A percentile compares a stretch with the other conserved stretches of the same genome.
Conservation (phyloP, 2,113 vertebrate species). For the Petrocephalus zakoni region DNA sequence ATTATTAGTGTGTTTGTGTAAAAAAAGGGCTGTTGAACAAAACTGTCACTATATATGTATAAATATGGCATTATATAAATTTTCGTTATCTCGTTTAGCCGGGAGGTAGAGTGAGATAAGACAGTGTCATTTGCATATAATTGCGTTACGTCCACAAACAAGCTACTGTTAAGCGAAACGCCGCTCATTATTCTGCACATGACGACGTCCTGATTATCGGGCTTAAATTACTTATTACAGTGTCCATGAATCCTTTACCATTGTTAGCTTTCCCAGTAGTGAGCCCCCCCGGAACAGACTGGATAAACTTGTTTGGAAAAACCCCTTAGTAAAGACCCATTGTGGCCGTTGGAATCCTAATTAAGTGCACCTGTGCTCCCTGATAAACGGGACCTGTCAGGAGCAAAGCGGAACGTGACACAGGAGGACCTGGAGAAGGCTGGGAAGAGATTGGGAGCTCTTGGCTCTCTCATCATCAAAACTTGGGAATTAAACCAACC, state of each 20-base stretch:
- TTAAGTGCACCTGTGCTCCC: conserved; percentile 54
- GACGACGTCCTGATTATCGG: neutral
- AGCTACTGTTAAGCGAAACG: neutral
- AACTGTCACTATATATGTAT: neutral
- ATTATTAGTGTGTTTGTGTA: neutral
- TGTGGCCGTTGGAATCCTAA: conserved; percentile 52
- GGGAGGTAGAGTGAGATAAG: neutral
- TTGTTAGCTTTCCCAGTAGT: neutral
- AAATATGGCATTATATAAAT: conserved; percentile 8
- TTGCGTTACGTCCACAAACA: neutral
- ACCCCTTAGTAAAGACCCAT: conserved; percentile 37
- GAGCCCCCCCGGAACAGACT: conserved; percentile 20
- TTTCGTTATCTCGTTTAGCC: neutral
- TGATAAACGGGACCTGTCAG: conserved; percentile 8
- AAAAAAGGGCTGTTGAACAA: conserved; percentile 9
- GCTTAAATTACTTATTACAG: neutral
- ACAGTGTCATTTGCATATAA: neutral
- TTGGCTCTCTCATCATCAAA: neutral
- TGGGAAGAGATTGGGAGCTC: neutral
- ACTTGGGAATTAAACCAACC: neutral
- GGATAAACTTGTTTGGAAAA: conserved; percentile 57
- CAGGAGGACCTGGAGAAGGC: neutral
- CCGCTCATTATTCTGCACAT: neutral
- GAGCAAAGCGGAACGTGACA: neutral
- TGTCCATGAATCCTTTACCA: neutral